Evolutionary conservation across 2,797 vertebrate species (phyloP).

Genomic region (Ceyx erithaca): DNA sequence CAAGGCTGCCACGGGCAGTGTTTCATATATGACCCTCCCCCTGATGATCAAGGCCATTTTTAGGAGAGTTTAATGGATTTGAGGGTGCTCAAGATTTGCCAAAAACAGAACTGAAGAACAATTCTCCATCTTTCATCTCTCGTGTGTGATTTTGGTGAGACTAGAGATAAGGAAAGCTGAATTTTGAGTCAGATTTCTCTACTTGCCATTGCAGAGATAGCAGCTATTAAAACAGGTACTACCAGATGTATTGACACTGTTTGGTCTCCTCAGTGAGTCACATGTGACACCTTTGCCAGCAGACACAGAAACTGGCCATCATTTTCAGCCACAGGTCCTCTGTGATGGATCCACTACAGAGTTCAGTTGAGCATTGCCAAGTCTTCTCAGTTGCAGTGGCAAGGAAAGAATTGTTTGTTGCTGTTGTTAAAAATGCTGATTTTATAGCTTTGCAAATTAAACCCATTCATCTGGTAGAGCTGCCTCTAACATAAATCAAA

Average conservation of each 20-base stretch:
- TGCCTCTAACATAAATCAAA: conserved; percentile 34
- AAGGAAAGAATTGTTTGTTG: not conserved
- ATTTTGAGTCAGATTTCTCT: not conserved
- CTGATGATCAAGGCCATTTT: not conserved
- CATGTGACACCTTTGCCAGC: not conserved
- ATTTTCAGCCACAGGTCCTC: not conserved
- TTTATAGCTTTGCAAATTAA: conserved; percentile 30
- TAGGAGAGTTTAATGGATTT: not conserved
- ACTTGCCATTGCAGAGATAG: not conserved
- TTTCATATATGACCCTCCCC: not conserved
- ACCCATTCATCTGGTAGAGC: conserved; percentile 25
- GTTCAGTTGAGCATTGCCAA: not conserved
- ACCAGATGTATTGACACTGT: not conserved
- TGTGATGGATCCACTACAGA: not conserved
- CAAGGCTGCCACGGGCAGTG: not conserved
- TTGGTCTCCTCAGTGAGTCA: not conserved
- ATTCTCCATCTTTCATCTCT: not conserved
- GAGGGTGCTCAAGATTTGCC: not conserved
- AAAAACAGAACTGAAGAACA: not conserved
- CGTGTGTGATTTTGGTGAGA: not conserved
- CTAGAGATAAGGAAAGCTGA: not conserved
- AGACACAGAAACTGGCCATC: not conserved
- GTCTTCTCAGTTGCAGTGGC: not conserved
- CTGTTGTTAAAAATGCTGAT: not conserved
- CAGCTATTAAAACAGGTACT: not conserved